Evolutionary conservation across 2,797 vertebrate species (phyloP).

Genomic region (Mergus octosetaceus): DNA sequence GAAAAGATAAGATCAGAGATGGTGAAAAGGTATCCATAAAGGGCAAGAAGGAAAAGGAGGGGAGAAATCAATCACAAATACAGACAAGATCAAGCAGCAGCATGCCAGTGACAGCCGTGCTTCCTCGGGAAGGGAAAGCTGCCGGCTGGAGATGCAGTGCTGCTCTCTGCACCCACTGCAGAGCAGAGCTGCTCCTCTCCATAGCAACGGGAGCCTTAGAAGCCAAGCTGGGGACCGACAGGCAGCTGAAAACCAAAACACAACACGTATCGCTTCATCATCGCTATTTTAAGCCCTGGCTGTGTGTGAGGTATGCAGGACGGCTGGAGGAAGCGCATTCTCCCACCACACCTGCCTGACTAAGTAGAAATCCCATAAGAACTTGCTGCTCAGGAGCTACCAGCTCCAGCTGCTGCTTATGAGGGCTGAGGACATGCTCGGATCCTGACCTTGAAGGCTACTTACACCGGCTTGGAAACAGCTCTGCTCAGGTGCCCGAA

Average conservation of each 20-base stretch:
- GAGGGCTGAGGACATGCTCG: not conserved
- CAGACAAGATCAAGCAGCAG: constrained; percentile 14
- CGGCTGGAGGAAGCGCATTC: not conserved
- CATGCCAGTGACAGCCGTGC: not conserved
- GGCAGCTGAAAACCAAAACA: constrained; percentile 57
- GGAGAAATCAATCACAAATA: constrained; percentile 17
- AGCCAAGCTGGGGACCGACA: constrained; percentile 57
- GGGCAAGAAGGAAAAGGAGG: not conserved
- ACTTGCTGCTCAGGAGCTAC: not conserved
- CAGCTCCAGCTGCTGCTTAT: not conserved
- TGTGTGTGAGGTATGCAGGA: constrained; percentile 21
- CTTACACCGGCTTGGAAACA: not conserved
- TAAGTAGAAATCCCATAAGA: not conserved
- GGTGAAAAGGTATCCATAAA: constrained; percentile 1
- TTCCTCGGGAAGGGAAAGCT: constrained; percentile 18
- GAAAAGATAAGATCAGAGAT: constrained; percentile 22
- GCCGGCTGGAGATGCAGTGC: constrained; percentile 35
- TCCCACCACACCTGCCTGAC: not conserved
- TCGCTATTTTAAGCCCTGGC: constrained; percentile 59
- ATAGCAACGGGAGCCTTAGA: constrained; percentile 75
- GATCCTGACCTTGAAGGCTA: constrained; percentile 7
- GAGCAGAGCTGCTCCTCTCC: constrained; percentile 62
- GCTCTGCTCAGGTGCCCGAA: not conserved
- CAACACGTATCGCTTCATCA: constrained; percentile 42
- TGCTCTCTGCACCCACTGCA: constrained; percentile 62